phyloP scores from a whole-genome alignment of 2,797 vertebrate species.

The Lepus oiostolus region DNA sequence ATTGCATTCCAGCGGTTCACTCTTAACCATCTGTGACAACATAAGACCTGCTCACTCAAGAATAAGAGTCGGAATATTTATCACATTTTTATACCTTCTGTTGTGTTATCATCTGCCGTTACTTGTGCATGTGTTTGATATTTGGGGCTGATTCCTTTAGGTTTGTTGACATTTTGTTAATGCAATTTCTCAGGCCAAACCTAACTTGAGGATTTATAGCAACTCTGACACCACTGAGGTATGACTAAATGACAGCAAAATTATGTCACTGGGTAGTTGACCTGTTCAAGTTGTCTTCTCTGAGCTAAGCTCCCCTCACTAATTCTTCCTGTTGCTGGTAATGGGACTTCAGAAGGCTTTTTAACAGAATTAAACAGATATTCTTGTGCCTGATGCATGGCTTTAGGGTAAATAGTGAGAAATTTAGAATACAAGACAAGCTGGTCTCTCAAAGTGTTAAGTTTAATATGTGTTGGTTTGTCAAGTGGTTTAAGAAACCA shows the following conservation, averaged over 20 bases:
- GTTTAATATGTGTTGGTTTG: neutral
- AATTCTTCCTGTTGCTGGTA: neutral
- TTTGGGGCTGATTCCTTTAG: neutral
- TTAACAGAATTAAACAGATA: conserved; percentile 16
- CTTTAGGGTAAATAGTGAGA: neutral
- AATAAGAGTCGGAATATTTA: neutral
- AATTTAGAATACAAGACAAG: conserved; percentile 1
- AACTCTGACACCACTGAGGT: neutral
- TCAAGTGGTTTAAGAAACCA: neutral
- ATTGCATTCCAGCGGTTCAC: neutral
- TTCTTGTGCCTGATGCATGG: neutral
- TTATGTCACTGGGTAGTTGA: neutral
- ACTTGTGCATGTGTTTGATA: neutral
- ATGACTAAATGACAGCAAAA: conserved; percentile 33
- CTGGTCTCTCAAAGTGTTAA: neutral
- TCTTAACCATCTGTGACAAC: neutral
- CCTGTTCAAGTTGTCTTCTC: conserved; percentile 43
- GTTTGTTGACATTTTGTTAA: conserved; percentile 54
- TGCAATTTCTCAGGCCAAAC: conserved; percentile 19
- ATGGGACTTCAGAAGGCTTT: neutral
- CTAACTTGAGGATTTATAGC: neutral
- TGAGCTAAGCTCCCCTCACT: neutral
- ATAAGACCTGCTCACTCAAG: neutral
- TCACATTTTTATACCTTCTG: neutral
- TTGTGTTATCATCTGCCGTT: neutral